phyloP scores from a whole-genome alignment of 2,797 vertebrate species.

The Caiman crocodilus region DNA sequence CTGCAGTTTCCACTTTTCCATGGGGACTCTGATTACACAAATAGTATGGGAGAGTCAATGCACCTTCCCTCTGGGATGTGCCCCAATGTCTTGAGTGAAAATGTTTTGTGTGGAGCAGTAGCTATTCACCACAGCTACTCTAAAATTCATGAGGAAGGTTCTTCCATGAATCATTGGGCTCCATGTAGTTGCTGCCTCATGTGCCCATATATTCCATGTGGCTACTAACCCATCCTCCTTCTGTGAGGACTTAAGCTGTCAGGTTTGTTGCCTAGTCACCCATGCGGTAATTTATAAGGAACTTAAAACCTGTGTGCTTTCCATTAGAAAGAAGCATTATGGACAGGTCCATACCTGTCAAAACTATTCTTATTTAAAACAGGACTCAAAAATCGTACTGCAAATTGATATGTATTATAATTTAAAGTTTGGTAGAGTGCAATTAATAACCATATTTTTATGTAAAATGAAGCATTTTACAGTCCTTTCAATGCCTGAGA shows the following conservation, averaged over 20 bases:
- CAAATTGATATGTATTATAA: not conserved
- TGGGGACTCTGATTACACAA: not conserved
- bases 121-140: not conserved
- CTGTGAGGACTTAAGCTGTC: accelerated
- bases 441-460: not conserved
- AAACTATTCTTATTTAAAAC: not conserved
- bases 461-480: not conserved
- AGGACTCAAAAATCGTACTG: not conserved
- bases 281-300: not conserved
- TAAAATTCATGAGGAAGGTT: not conserved
- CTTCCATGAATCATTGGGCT: not conserved
- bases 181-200: not conserved
- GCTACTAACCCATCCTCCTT: not conserved
- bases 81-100: not conserved
- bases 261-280: not conserved
- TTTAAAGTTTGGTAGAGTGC: not conserved
- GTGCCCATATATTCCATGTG: not conserved
- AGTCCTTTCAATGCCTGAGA: not conserved
- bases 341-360: not conserved
- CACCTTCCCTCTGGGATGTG: not conserved
- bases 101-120: not conserved
- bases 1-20: not conserved
- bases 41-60: not conserved
- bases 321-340: not conserved
- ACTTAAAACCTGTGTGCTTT: not conserved